Evolutionary conservation across 2,888 invertebrate species (phyloP).

Genomic region (Hylaea fasciaria): DNA sequence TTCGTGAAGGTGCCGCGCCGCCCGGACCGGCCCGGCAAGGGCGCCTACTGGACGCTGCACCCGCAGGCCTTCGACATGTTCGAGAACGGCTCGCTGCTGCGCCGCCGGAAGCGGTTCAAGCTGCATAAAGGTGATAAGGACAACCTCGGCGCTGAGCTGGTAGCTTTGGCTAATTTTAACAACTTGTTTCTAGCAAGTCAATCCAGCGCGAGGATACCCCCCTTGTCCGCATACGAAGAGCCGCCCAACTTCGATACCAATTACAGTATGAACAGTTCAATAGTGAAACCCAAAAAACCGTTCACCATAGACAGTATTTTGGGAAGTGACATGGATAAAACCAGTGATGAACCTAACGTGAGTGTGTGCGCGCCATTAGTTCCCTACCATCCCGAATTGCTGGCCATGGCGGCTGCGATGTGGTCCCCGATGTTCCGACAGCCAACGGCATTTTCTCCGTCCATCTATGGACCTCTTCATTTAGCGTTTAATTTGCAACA

Average conservation of each 20-base stretch:
- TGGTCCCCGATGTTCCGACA: constrained; percentile 54
- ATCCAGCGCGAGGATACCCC: constrained; percentile 49
- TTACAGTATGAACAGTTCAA: constrained; percentile 35
- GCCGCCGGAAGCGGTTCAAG: constrained; percentile 93
- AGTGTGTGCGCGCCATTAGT: constrained; percentile 47
- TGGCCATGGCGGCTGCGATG: constrained; percentile 59
- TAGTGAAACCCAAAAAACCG: constrained; percentile 85
- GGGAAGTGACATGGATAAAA: constrained; percentile 85
- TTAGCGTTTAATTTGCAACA: constrained; percentile 51
- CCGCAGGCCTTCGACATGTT: constrained; percentile 94
- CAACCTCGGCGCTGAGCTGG: constrained; percentile 85
- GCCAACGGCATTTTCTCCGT: constrained; percentile 38
- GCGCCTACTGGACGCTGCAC: constrained; percentile 94
- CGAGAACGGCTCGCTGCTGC: constrained; percentile 94
- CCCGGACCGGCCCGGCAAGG: constrained; percentile 92
- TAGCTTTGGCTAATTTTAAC: constrained; percentile 87
- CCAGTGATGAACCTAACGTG: constrained; percentile 46
- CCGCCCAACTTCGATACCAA: constrained; percentile 41
- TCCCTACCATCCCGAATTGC: constrained; percentile 52
- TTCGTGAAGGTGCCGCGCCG: constrained; percentile 95
- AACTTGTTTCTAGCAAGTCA: constrained; percentile 82
- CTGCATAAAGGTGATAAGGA: constrained; percentile 66
- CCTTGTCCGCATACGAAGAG: constrained; percentile 50
- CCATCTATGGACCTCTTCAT: constrained; percentile 48
- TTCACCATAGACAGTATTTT: constrained; percentile 95